Base-by-base conservation (phyloP, 1,140 invertebrate species). In the Penaeus indicus region DNA sequence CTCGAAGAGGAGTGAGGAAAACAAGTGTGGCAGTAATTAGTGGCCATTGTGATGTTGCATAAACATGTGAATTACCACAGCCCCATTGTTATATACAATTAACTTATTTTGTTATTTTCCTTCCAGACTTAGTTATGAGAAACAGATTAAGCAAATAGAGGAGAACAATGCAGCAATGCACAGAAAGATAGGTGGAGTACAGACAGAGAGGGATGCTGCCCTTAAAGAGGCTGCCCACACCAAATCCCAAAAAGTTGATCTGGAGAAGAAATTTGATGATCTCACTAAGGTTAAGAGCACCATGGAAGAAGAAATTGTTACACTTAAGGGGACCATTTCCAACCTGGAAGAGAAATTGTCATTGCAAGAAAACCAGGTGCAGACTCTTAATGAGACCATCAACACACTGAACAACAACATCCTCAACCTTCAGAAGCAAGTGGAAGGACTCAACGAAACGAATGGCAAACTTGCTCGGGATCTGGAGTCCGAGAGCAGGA, bases 141-240 rank as follows among this genome's bases (percentile, higher is more conserved):
- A 87, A 60, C 89, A 90, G 64, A 87, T 90, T 13, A 62, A 64
- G 16, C 89, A 90, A 72, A 88, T 90, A 80, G 89, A 90, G 72
- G 61, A n/a, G 13, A 86, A 80, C 72, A 90, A 83, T 87, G 89
- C 85, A 11, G 85, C 77, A 18, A 87, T 90, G 89, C 89, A 90
- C 42, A 69, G 80, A 32, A 87, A 90, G 62, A 69, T 88, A 25
- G 85, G 89, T 18, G 78, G 27, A 27, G 72, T 88, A 19, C 84
- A 90, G 72, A 32, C 22, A 27, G 80, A 84, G 54, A 42, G 80
- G 11, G 81, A 86, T 87, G 62, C 60, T 67, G 85, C 85, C 8
- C 75, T 4, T 10, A 72, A 47, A 27, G 67, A 86, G 79, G 77
- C 67, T 60, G 21, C 27, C 19, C 25, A 83, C 21, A 42, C 79